Conservation (phyloP, 2,888 invertebrate species). For the Hymenopus coronatus region DNA sequence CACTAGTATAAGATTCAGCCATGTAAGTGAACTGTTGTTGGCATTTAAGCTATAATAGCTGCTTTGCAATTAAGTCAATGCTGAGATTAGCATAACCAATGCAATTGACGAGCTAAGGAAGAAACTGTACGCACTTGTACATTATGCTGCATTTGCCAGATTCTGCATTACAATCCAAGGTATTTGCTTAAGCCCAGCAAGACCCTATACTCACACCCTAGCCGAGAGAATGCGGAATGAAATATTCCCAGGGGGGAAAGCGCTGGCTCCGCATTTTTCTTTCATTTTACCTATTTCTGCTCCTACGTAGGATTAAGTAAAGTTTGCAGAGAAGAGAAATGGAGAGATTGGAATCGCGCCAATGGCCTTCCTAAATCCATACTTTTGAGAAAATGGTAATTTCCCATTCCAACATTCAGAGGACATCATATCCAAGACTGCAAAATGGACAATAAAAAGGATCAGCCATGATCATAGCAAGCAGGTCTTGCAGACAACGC, state of each 20-base stretch:
- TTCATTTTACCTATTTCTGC: not conserved
- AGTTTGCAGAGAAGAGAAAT: not conserved
- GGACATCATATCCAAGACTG: not conserved
- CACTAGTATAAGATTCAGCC: no score
- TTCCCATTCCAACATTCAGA: not conserved
- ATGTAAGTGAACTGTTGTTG: no score
- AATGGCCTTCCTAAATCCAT: not conserved
- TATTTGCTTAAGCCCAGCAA: not conserved
- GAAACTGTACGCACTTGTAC: not conserved
- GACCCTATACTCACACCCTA: not conserved
- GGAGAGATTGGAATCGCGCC: not conserved
- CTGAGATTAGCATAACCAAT: not conserved
- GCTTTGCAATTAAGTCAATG: not conserved
- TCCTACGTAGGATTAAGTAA: not conserved
- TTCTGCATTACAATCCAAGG: not conserved
- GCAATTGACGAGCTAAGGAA: not conserved
- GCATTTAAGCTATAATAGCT: not conserved
- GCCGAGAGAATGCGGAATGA: not conserved
- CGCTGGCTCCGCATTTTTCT: not conserved
- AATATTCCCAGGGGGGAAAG: not conserved
- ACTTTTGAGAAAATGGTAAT: not conserved
- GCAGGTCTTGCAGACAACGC: not conserved
- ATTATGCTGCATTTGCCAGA: not conserved
- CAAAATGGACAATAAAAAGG: not conserved
- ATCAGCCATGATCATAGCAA: not conserved